Evolutionary conservation across 2,888 invertebrate species (phyloP).

Genomic region (Pimpla rufipes): DNA sequence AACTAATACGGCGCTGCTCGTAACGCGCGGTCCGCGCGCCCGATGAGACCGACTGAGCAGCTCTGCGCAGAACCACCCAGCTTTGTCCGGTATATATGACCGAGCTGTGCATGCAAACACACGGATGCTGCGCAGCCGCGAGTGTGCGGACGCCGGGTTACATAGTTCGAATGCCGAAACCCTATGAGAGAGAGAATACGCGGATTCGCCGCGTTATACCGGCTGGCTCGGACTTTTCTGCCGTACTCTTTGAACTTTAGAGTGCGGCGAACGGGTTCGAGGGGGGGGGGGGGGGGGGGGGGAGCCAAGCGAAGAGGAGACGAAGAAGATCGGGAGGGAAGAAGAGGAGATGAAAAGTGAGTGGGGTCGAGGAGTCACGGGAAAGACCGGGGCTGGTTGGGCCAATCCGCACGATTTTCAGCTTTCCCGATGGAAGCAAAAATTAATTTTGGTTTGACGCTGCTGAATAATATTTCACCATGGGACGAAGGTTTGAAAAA

Average conservation of each 20-base stretch:
- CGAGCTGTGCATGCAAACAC: conserved; percentile 10
- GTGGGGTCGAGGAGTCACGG: conserved; percentile 39
- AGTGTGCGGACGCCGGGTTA: conserved; percentile 6
- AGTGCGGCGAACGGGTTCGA: conserved; percentile 19
- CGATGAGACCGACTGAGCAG: conserved; percentile 25
- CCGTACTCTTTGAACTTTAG: conserved; percentile 52
- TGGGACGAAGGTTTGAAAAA: too few species aligned
- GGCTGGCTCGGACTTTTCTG: conserved; percentile 11
- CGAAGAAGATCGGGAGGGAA: conserved; percentile 37
- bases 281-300: background rate
- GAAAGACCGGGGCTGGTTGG: background rate
- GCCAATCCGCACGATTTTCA: background rate
- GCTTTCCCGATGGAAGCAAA: background rate
- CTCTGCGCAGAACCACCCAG: conserved; percentile 14
- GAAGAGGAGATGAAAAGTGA: conserved; percentile 30
- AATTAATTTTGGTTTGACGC: too few species aligned
- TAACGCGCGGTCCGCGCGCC: conserved; percentile 24
- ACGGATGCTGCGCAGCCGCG: background rate
- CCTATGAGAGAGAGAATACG: background rate
- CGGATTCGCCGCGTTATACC: background rate
- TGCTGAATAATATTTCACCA: too few species aligned
- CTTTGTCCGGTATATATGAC: background rate
- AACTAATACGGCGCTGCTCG: conserved; percentile 25
- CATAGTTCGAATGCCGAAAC: conserved; percentile 17
- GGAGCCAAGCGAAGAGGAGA: background rate